Conservation (phyloP, 2,113 vertebrate species). For the Leptocoma aspasia region DNA sequence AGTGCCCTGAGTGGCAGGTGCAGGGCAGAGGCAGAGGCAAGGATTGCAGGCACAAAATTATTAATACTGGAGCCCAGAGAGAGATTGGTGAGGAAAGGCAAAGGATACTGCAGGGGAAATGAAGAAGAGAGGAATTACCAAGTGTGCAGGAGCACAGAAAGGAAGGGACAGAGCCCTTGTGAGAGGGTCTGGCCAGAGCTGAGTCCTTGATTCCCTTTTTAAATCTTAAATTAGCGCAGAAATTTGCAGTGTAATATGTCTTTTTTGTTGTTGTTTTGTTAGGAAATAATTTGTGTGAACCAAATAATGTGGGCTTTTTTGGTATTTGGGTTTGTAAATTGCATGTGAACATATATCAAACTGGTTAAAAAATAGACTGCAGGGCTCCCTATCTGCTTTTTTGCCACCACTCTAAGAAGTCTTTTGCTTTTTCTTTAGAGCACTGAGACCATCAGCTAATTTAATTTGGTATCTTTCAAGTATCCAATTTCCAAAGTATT, state of each 20-base stretch:
- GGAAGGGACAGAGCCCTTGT: fast-evolving
- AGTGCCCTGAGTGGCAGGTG: not conserved
- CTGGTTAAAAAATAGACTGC: not conserved
- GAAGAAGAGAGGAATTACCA: not conserved
- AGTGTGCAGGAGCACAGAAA: not conserved
- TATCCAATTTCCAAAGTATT: not conserved
- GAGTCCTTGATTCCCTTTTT: not conserved
- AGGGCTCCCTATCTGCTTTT: not conserved
- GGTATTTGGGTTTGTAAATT: not conserved
- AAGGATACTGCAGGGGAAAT: not conserved
- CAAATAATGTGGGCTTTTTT: not conserved
- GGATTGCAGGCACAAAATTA: not conserved
- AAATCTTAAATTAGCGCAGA: not conserved
- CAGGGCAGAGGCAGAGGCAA: not conserved
- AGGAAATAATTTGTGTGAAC: not conserved
- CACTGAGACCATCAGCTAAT: not conserved
- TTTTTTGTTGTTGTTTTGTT: not conserved
- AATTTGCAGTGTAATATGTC: not conserved
- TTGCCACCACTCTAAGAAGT: not conserved
- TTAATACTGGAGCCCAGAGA: not conserved
- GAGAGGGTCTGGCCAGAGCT: not conserved
- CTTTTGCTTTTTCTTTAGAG: not conserved
- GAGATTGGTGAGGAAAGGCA: not conserved
- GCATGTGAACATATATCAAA: not conserved
- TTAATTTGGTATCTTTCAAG: not conserved